These are phyloP conservation scores for Lamellibrachia luymesi DNA, from an alignment of 1,140 invertebrate species.

Conservation along the genomic window DNA sequence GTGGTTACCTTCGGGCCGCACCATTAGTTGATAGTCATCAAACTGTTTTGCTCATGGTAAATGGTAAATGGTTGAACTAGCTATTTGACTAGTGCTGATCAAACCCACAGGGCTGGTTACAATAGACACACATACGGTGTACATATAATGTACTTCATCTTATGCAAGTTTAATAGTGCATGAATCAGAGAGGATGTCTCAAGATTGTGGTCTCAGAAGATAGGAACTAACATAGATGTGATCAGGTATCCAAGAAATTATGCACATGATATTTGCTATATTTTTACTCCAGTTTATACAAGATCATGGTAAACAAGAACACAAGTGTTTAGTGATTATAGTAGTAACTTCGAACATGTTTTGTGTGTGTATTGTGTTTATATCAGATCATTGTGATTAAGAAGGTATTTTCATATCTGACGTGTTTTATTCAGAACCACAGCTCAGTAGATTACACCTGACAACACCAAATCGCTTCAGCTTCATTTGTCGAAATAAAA, in stretches of 20 bases:
- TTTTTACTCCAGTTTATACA: background rate
- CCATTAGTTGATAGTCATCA: background rate
- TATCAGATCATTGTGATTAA: background rate
- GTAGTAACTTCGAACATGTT: background rate
- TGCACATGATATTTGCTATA: background rate
- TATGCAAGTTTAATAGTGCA: background rate
- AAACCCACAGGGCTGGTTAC: too few relatives aligned
- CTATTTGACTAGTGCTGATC: background rate
- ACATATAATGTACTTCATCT: background rate
- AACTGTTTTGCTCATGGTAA: too few relatives aligned
- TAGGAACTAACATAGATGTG: background rate
- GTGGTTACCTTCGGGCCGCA: background rate
- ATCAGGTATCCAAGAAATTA: conserved; percentile 1
- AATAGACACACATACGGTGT: background rate
- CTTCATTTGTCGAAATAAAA: background rate
- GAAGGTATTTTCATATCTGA: background rate
- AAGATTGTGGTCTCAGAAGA: background rate
- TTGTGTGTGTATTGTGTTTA: background rate
- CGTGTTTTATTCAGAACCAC: background rate
- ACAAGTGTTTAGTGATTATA: background rate
- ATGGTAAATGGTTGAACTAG: background rate
- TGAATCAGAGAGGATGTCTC: too few relatives aligned
- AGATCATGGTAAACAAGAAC: background rate
- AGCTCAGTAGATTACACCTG: background rate
- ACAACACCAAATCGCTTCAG: background rate